Conservation (phyloP, 2,113 vertebrate genomes). For the Forbesichthys agassizii region DNA sequence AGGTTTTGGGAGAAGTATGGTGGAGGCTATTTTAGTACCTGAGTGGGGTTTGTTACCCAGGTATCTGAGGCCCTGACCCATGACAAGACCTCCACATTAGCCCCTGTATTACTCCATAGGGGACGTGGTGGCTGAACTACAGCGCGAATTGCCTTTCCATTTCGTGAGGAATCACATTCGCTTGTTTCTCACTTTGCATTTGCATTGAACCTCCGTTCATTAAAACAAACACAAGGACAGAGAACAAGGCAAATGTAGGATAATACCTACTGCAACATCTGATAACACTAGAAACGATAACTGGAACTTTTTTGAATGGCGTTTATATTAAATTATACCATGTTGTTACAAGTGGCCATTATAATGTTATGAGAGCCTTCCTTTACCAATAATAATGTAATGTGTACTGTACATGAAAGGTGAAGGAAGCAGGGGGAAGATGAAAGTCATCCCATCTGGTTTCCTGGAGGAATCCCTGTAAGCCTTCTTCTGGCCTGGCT, state of each 20-base stretch:
- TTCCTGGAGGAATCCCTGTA: slow-evolving; percentile 35
- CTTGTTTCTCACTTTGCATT: neutral
- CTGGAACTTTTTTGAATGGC: too few relatives aligned
- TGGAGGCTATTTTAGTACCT: slow-evolving; percentile 53
- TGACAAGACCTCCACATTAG: slow-evolving; percentile 45
- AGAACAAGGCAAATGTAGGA: too few relatives aligned
- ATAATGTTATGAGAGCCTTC: too few relatives aligned
- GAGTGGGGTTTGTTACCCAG: slow-evolving; percentile 53
- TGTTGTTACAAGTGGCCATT: too few relatives aligned
- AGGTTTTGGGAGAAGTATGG: slow-evolving; percentile 47
- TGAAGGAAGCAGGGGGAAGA: slow-evolving; percentile 52
- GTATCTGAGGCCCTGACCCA: slow-evolving; percentile 47
- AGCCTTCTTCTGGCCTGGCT: slow-evolving; percentile 58
- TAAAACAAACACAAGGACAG: too few relatives aligned
- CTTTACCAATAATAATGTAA: neutral
- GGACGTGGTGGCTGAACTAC: slow-evolving; percentile 6
- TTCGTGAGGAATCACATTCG: neutral
- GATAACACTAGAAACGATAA: too few relatives aligned
- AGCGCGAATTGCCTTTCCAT: neutral
- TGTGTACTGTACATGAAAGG: slow-evolving; percentile 1
- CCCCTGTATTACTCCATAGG: too few relatives aligned
- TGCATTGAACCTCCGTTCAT: neutral
- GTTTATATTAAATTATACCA: too few relatives aligned
- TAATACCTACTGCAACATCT: too few relatives aligned
- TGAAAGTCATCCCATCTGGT: slow-evolving; percentile 19